Base-by-base conservation (phyloP, 2,888 invertebrate genomes). In the Eristalis tenax region DNA sequence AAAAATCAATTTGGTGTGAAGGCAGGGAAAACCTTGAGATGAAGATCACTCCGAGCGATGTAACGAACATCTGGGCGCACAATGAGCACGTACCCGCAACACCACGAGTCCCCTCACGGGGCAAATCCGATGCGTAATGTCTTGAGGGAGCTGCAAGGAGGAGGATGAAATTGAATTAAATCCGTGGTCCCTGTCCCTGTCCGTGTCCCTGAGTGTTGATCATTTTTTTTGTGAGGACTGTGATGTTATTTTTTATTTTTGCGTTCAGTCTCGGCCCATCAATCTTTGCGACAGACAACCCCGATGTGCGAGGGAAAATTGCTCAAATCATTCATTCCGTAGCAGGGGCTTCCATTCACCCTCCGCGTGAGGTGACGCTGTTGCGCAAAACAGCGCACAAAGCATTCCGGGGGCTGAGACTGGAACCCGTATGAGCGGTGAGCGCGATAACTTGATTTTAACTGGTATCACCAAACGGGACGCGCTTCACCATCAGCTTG, bases 1-100 rank as follows among this genome's bases (percentile, higher is more conserved):
- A 87, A 87, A 87, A 87, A 83, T 87, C 83, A 87, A 83, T 87
- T 87, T 87, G 71, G 71, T 83, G 64, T 87, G 76, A 87, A 87
- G 75, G 69, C 64, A 63, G 35, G 74, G 66, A 79, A 83, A 87
- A 80, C 63, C 83, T 80, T 83, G 79, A 80, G 70, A 63, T 68
- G 76, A 80, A 76, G 87, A 87, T 87, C 86, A 83, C 78, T 83
- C 68, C 68, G 75, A 73, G 70, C 70, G 73, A 71, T 59, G 87
- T 40, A 66, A 80, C 71, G 87, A 87, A 87, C 87, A 87, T 87
- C 87, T 87, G 87, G 87, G 83, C 83, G 65, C 76, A 71, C 83
- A 83, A 87, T 83, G 40, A 80, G 87, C 83, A 87, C 83, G 79
- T 87, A 87, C 87, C 83, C 79, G 59, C 76, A 69, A 57, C 85